These are phyloP conservation scores for Ferrisia virgata DNA, from an alignment of 2,888 invertebrate genomes.

Conservation along the genomic window DNA sequence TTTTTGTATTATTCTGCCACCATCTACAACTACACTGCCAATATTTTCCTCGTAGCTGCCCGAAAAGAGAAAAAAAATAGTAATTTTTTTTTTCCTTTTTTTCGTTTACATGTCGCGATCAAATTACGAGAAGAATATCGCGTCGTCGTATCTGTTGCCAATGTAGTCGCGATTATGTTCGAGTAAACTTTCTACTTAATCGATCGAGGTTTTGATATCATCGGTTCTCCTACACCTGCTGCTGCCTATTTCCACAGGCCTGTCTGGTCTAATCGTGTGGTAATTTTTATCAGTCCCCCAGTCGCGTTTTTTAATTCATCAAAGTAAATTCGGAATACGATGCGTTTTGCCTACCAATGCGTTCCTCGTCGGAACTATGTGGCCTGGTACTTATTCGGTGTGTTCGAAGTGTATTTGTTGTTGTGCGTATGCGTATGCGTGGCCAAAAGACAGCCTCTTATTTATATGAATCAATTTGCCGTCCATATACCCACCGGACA, in stretches of 20 bases:
- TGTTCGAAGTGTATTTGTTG: background rate
- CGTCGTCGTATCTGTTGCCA: background rate
- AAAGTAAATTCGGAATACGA: constrained; percentile 26
- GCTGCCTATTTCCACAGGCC: background rate
- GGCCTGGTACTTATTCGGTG: background rate
- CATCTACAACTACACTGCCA: background rate
- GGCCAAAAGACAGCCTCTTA: constrained; percentile 51
- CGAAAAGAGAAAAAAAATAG: background rate
- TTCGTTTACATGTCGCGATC: background rate
- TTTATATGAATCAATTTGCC: constrained; percentile 80
- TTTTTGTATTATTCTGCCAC: background rate
- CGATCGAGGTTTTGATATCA: background rate
- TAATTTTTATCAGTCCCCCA: background rate
- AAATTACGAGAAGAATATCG: background rate
- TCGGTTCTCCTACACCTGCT: background rate
- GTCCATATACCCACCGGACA: constrained; percentile 70
- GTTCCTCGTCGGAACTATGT: constrained; percentile 35
- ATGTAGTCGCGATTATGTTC: background rate
- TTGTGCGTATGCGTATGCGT: background rate
- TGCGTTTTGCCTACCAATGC: constrained; percentile 29
- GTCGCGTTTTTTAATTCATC: background rate
- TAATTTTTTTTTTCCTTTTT: too few species aligned
- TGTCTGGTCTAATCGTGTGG: background rate
- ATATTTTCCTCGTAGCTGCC: background rate
- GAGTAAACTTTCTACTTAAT: constrained; percentile 13